A percentile compares a stretch with the other conserved stretches of the same genome.
Conservation (phyloP, 92 coral and sea anemone species). For the Porites lobata region DNA sequence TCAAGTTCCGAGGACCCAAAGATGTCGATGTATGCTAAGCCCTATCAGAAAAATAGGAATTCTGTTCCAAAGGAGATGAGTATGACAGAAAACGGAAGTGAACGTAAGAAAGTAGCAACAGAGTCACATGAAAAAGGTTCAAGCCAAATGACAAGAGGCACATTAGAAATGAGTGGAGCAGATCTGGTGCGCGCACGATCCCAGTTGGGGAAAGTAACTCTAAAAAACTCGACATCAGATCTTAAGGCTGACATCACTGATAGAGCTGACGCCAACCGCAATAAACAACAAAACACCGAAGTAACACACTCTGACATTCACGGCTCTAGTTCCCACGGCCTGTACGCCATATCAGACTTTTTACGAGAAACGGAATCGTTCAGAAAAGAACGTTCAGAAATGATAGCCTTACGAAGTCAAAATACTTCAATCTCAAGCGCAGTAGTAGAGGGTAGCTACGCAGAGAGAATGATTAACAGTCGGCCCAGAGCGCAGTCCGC, state of each 20-base stretch:
- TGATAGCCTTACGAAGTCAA: neutral
- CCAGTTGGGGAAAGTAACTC: neutral
- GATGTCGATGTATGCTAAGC: neutral
- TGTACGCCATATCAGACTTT: slow-evolving; percentile 18
- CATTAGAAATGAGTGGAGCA: neutral
- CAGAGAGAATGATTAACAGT: too few species aligned
- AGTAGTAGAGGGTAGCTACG: neutral
- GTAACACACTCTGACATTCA: neutral
- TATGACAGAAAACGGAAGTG: neutral
- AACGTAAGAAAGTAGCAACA: too few species aligned
- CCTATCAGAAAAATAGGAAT: neutral
- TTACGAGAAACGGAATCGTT: slow-evolving; percentile 7
- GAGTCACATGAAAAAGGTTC: too few species aligned
- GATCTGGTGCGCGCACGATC: neutral
- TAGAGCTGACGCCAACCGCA: neutral
- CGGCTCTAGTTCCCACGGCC: neutral
- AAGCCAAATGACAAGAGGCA: neutral
- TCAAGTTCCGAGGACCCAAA: neutral
- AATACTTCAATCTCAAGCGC: neutral
- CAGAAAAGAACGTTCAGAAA: neutral
- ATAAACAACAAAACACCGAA: neutral
- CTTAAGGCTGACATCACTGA: neutral
- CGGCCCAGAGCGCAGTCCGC: neutral
- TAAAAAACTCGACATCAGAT: neutral
- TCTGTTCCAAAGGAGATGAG: neutral